A percentile compares a stretch with the other conserved stretches of the same genome.
These are phyloP conservation scores for Teleogryllus occipitalis DNA, from an alignment of 1,140 invertebrate species.

Conservation along the genomic window DNA sequence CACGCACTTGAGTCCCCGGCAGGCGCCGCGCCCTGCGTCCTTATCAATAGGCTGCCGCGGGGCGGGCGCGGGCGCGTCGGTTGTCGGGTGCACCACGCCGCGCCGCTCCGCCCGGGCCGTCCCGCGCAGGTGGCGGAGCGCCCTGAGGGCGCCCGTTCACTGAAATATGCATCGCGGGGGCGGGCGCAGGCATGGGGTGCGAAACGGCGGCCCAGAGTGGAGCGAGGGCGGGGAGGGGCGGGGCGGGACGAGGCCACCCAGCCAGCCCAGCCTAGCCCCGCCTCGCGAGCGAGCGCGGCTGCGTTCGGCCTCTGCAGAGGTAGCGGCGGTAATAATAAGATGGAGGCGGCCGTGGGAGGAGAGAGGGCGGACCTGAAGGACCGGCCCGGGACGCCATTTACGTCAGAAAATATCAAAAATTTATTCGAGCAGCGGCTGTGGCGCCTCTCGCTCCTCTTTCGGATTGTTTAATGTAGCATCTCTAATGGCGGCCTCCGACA, in stretches of 20 bases:
- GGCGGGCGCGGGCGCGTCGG: no score
- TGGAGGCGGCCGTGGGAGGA: background rate
- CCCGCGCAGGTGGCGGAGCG: background rate
- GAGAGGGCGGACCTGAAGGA: background rate
- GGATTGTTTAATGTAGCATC: slow-evolving; percentile 16
- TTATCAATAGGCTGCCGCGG: no score
- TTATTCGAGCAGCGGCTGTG: slow-evolving; percentile 7
- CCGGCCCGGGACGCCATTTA: slow-evolving; percentile 9
- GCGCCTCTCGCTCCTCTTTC: slow-evolving; percentile 9
- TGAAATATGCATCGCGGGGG: background rate
- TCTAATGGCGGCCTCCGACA: slow-evolving; percentile 3
- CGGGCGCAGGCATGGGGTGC: background rate
- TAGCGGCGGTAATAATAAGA: background rate
- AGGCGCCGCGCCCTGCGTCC: no score
- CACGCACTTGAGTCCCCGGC: no score
- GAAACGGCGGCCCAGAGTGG: background rate
- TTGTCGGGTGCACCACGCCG: no score
- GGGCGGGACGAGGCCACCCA: no score
- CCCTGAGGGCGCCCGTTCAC: background rate
- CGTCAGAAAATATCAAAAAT: slow-evolving; percentile 19
- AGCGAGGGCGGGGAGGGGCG: no score
- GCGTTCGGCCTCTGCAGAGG: background rate
- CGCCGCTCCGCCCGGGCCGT: no score
- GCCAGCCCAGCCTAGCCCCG: no score
- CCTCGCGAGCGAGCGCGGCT: background rate